Percentiles rank a stretch among this genome's conserved stretches.
These are phyloP conservation scores for Polypedilum vanderplanki DNA, from an alignment of 1,140 invertebrate genomes.

Conservation along the genomic window DNA sequence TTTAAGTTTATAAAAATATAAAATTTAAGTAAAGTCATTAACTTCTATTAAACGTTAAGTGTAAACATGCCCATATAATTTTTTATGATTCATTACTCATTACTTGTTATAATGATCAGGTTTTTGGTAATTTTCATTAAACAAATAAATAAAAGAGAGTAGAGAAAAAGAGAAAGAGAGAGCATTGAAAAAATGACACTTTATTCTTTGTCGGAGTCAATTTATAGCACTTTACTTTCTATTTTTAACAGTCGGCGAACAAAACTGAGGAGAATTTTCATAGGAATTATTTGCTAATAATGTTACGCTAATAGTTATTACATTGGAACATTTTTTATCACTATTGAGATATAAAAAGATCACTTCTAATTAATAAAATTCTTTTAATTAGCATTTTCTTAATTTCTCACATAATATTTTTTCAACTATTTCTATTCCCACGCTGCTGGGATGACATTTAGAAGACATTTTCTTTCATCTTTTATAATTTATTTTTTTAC, in stretches of 20 bases:
- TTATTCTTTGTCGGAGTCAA: background rate
- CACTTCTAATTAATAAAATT: background rate
- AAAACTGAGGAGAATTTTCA: background rate
- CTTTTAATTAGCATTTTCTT: background rate
- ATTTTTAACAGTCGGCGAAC: conserved; percentile 23
- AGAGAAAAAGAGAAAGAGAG: background rate
- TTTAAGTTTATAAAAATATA: background rate
- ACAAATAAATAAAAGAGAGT: too few relatives aligned
- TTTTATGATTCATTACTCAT: background rate
- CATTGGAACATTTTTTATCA: background rate
- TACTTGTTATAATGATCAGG: background rate
- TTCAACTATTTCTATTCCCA: background rate
- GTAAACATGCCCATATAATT: background rate
- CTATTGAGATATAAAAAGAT: background rate
- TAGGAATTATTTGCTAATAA: conserved; percentile 14
- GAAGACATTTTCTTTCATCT: background rate
- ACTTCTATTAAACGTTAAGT: background rate
- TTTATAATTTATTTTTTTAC: background rate
- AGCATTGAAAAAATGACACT: background rate
- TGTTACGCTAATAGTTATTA: background rate
- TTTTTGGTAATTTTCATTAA: background rate
- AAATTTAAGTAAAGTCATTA: background rate
- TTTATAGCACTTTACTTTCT: conserved; percentile 21
- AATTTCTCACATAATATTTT: background rate
- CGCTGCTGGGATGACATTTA: background rate